Conservation (phyloP, 2,113 vertebrate genomes). For the Pipa parva region DNA sequence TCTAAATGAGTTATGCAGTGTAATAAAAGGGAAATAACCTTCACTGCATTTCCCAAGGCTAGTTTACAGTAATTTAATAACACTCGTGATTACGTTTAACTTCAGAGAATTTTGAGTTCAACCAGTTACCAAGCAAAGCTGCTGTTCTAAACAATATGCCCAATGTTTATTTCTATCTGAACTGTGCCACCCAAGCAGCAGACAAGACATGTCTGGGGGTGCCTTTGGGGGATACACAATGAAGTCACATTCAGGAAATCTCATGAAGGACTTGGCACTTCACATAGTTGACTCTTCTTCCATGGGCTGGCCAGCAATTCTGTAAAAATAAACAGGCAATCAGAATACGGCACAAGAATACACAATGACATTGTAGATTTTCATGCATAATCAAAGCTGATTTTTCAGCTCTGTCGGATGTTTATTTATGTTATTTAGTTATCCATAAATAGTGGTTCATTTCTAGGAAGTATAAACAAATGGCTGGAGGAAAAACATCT, state of each 20-base stretch:
- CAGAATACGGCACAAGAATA: conserved; percentile 84
- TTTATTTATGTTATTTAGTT: conserved; percentile 95
- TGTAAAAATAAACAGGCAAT: conserved; percentile 98
- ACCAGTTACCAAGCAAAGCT: conserved; percentile 72
- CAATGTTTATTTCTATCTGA: conserved; percentile 77
- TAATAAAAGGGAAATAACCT: conserved; percentile 53
- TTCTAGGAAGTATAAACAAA: conserved; percentile 93
- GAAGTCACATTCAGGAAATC: conserved; percentile 94
- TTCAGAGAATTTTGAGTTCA: conserved; percentile 66
- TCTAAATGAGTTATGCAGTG: conserved; percentile 52
- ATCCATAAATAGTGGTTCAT: conserved; percentile 93
- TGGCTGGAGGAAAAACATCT: conserved; percentile 83
- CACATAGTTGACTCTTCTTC: conserved; percentile 77
- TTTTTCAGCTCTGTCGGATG: conserved; percentile 83
- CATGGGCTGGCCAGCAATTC: conserved; percentile 82
- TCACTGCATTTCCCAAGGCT: conserved; percentile 54
- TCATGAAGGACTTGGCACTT: conserved; percentile 83
- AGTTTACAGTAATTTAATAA: conserved; percentile 67
- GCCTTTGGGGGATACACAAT: conserved; percentile 82
- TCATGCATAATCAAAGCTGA: conserved; percentile 93
- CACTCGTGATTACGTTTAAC: conserved; percentile 61
- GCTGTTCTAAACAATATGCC: conserved; percentile 69
- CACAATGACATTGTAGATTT: conserved; percentile 90
- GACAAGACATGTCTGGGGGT: conserved; percentile 86
- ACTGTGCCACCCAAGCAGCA: conserved; percentile 91